Evolutionary conservation across 2,797 vertebrate species (phyloP), one percentile per base, ranked within the genome.

Genomic region (Sebastes wilsoni): DNA sequence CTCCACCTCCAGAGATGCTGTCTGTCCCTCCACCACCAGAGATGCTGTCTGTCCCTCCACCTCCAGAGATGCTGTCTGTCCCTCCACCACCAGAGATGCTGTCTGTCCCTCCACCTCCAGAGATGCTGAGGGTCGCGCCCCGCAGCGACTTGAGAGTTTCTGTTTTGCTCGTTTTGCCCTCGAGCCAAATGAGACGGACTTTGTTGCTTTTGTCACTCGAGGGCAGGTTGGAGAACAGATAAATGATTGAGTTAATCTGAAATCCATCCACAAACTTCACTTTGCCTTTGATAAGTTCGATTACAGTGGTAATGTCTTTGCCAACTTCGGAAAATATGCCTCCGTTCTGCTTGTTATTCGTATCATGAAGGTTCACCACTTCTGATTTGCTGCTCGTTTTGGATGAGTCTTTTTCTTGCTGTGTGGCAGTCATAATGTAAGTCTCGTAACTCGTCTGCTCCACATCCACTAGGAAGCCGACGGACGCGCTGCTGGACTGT

Each of bases 241-340:
- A 95, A 6, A 93, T 79, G 6, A 10, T 3, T 0, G 46, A 60
- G 16, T 14, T 12, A 8, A 64, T 34, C 82, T 94, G 94, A 56
- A 96, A 96, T 8, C 93, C 95, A 11, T 95, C 93, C 22, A 95
- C 85, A 75, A 95, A 95, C 34, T 90, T 25, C 55, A 88, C 71
- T 0, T 14, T 4, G 1, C 0, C 20, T 4, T 3, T 0, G 7
- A 2, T 10, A 2, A 0, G 8, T 2, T 0, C 1, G 27, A 87
- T 58, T 28, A 2, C 28, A 7, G 28, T 6, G 6, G 2, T 7
- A 28, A 0, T 0, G 28, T 7, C 1, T 7, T 28, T 28, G 28
- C 0, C 28, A 28, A 1, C 0, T 0, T 28, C 0, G 28, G 88
- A 86, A 23, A 96, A 95, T 30, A 96, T 93, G 0, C 0, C 4